These are phyloP conservation scores for Acanthopagrus latus DNA, from an alignment of 2,797 vertebrate genomes.

Conservation along the genomic window DNA sequence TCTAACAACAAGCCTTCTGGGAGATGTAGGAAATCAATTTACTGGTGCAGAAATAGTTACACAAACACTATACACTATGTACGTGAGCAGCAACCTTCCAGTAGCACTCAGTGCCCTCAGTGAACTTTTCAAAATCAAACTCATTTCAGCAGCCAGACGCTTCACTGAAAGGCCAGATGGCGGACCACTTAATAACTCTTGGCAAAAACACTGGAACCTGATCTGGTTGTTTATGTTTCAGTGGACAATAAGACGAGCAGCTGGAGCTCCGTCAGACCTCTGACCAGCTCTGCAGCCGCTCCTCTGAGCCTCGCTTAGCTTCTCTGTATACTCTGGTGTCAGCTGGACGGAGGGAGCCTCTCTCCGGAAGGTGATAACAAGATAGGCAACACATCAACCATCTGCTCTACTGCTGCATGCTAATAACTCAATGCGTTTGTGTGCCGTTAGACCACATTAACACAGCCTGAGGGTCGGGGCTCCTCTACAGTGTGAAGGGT, in stretches of 20 bases:
- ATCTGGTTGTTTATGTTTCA: neutral
- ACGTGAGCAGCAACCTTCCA: neutral
- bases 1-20: neutral
- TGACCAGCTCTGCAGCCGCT: conserved; percentile 1
- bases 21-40: neutral
- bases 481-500: neutral
- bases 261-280: neutral
- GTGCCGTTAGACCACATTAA: neutral
- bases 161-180: conserved; percentile 27
- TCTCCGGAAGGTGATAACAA: conserved; percentile 32
- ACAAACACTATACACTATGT: too few species aligned
- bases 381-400: conserved; percentile 36
- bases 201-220: neutral
- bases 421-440: conserved; percentile 6
- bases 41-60: neutral
- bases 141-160: conserved; percentile 5
- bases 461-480: neutral
- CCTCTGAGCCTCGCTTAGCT: conserved; percentile 23
- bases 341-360: neutral
- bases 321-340: conserved; percentile 4
- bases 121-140: conserved; percentile 6
- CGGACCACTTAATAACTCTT: conserved; percentile 4
- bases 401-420: conserved; percentile 10
- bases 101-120: neutral
- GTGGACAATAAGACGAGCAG: conserved; percentile 12